Conservation (phyloP, 2,888 invertebrate species). For the Scaptomyza polygonia region DNA sequence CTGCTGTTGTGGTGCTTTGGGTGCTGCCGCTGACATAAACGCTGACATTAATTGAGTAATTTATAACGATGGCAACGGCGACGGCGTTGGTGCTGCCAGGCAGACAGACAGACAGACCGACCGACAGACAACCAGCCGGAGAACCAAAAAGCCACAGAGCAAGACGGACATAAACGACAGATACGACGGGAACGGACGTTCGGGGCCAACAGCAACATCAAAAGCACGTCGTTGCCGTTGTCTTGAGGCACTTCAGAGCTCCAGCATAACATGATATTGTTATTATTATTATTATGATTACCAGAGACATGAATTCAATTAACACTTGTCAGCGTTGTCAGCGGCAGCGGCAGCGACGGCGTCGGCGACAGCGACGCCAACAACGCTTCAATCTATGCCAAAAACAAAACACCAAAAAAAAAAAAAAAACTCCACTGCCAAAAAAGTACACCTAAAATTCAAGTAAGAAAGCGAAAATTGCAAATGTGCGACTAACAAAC, state of each 20-base stretch:
- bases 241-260: conserved; percentile 67
- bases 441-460: conserved; percentile 28
- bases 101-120: conserved; percentile 17
- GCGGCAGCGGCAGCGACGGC: conserved; percentile 52
- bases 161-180: conserved; percentile 45
- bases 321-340: conserved; percentile 83
- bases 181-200: conserved; percentile 36
- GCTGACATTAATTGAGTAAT: conserved; percentile 84
- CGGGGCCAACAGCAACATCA: conserved; percentile 63
- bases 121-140: neutral
- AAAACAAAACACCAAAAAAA: conserved; percentile 22
- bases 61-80: conserved; percentile 77
- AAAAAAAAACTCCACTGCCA: conserved; percentile 3
- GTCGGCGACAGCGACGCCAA: conserved; percentile 28
- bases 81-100: conserved; percentile 38
- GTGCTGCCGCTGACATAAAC: conserved; percentile 78
- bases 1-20: conserved; percentile 53
- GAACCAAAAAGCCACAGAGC: conserved; percentile 12
- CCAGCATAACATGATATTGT: conserved; percentile 77
- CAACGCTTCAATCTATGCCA: conserved; percentile 63
- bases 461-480: neutral
- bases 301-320: conserved; percentile 84
- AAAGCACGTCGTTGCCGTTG: conserved; percentile 63
- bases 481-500: conserved; percentile 12
- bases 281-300: conserved; percentile 84